Conservation (phyloP, 2,113 vertebrate species). For the Damaliscus lunatus region DNA sequence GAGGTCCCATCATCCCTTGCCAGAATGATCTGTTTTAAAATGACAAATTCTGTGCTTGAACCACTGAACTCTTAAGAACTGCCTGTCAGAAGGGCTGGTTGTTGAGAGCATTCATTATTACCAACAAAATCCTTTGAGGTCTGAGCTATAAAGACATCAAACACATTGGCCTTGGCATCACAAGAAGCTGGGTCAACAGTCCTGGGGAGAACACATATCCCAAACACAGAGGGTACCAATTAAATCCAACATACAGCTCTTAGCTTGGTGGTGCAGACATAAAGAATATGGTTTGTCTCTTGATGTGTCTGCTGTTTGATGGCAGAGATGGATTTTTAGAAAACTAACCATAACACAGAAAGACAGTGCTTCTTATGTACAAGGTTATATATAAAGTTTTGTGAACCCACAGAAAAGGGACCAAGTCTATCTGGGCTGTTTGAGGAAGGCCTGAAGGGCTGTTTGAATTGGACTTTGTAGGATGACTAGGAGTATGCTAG, state of each 20-base stretch:
- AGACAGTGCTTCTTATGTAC: not conserved
- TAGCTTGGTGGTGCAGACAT: not conserved
- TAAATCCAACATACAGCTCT: constrained; percentile 5
- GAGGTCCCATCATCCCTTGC: not conserved
- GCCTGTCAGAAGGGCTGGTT: not conserved
- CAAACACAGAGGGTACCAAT: constrained; percentile 39
- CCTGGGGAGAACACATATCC: not conserved
- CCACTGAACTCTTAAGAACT: constrained; percentile 30
- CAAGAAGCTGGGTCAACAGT: not conserved
- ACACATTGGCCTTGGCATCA: constrained; percentile 23
- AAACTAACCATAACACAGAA: not conserved
- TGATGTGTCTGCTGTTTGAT: constrained; percentile 5
- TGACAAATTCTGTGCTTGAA: not conserved
- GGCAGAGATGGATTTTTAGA: not conserved
- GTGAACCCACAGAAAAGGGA: not conserved
- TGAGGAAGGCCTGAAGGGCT: not conserved
- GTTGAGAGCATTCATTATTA: constrained; percentile 27
- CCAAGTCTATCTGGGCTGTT: not conserved
- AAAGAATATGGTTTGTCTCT: not conserved
- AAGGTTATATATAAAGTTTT: not conserved
- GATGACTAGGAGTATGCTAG: not conserved
- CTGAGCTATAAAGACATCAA: constrained; percentile 31
- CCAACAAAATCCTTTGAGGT: constrained; percentile 33
- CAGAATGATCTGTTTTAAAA: not conserved
- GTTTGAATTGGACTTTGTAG: not conserved